Evolutionary conservation across 1,140 invertebrate genomes (phyloP).

Genomic region (Dolichoris vasculosae): DNA sequence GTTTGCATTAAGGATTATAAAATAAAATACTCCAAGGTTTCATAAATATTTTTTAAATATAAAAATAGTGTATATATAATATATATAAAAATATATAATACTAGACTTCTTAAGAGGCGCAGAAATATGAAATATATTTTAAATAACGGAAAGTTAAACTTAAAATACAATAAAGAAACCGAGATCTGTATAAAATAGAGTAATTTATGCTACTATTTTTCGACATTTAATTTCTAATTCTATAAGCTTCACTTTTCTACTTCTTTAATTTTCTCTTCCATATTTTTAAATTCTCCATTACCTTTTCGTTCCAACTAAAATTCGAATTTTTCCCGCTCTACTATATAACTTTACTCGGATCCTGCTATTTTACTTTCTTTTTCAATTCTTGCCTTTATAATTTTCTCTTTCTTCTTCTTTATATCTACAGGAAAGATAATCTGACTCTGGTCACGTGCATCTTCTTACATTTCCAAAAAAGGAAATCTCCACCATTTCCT

Average conservation of each 20-base stretch:
- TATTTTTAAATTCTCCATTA: background rate
- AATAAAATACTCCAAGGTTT: no score
- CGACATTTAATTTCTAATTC: background rate
- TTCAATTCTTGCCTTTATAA: background rate
- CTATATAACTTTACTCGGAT: background rate
- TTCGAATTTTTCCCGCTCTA: background rate
- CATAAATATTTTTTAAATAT: no score
- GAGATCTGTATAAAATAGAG: background rate
- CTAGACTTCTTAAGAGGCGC: no score
- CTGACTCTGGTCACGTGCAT: slow-evolving; percentile 38
- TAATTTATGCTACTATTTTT: background rate
- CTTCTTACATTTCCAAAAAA: slow-evolving; percentile 36
- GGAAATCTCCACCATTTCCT: slow-evolving; percentile 45
- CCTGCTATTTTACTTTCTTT: background rate
- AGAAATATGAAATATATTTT: no score
- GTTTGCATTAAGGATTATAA: no score
- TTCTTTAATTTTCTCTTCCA: no score
- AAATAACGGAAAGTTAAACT: no score
- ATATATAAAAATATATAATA: no score
- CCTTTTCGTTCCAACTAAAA: no score
- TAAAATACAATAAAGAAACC: background rate
- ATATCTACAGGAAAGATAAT: slow-evolving; percentile 49
- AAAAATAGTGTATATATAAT: no score
- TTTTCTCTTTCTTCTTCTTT: slow-evolving; percentile 5
- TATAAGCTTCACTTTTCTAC: no score